These are phyloP conservation scores for Carassius gibelio DNA, from an alignment of 2,113 vertebrate genomes.

Conservation along the genomic window DNA sequence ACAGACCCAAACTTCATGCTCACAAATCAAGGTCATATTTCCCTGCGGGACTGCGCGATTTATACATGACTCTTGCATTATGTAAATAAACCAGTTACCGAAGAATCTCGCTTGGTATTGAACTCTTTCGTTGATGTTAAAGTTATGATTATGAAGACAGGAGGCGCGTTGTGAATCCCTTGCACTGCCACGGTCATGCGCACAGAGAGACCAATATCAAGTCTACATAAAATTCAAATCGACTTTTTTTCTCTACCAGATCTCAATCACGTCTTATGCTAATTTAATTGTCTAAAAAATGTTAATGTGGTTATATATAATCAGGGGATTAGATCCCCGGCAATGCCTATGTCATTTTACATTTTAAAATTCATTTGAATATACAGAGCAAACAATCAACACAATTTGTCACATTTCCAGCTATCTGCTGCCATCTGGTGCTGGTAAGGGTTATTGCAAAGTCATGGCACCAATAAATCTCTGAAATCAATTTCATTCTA, in stretches of 20 bases:
- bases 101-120: not conserved
- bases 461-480: not conserved
- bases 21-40: conserved; percentile 16
- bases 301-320: not conserved
- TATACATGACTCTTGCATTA: not conserved
- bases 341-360: too few relatives aligned
- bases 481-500: not conserved
- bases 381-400: not conserved
- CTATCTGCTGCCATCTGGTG: conserved; percentile 69
- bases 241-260: not conserved
- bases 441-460: not conserved
- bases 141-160: not conserved
- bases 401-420: conserved; percentile 17
- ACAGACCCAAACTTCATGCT: conserved; percentile 19
- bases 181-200: not conserved
- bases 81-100: not conserved
- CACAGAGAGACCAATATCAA: not conserved
- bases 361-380: not conserved
- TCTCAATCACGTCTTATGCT: not conserved
- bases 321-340: too few relatives aligned
- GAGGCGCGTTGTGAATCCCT: not conserved
- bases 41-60: not conserved
- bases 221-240: not conserved
- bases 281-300: not conserved
- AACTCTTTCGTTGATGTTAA: not conserved